Base-by-base conservation (phyloP, 2,888 invertebrate species). In the Morpho achilles region DNA sequence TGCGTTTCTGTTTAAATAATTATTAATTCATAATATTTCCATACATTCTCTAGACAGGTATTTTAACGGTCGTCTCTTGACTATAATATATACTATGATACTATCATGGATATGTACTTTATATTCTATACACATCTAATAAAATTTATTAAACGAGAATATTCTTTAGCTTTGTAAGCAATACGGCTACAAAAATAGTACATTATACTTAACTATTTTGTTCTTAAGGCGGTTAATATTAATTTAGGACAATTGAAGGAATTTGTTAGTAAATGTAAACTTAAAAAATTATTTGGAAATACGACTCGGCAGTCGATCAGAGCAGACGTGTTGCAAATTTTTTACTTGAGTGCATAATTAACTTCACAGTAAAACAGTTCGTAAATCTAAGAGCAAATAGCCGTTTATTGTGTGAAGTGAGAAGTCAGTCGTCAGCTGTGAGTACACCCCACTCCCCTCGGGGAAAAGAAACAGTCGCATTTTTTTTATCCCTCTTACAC, bases 171-270 rank as follows among this genome's bases (percentile, higher is more conserved):
- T 54, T 39, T 48, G 50, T 57, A 60, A 54, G 50, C 23, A 58
- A 60, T 47, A 58, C 54, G 42, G 58, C 60, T 60, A 60, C 53
- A 48, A 60, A 54, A 58, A 58, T 60, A 60, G 60, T 46, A 53
- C 39, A 47, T 45, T 56, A 53, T 53, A 44, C 52, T 56, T 60
- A 60, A 32, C 50, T 60, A 58, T 48, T 39, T 47, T 32, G 40
- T 44, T 56, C 46, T 47, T 50, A 42, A 47, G 23, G 40, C 49
- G 50, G 50, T 46, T 47, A 51, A 7, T 16, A 16, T 16, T 16
- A 8, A 41, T 41, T 41, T 42, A 16, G 10, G 45, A 42, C 10
- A 45, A 52, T 52, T 49, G 32, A 56, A 59, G 44, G 51, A 59
- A 49, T 59, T 59, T 59, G 54, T 50, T 23, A 32, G 23, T 9